Percentiles rank a stretch among this genome's conserved stretches.
Conservation (phyloP, 2,797 vertebrate genomes). For the Cyprinodon diabolis region DNA sequence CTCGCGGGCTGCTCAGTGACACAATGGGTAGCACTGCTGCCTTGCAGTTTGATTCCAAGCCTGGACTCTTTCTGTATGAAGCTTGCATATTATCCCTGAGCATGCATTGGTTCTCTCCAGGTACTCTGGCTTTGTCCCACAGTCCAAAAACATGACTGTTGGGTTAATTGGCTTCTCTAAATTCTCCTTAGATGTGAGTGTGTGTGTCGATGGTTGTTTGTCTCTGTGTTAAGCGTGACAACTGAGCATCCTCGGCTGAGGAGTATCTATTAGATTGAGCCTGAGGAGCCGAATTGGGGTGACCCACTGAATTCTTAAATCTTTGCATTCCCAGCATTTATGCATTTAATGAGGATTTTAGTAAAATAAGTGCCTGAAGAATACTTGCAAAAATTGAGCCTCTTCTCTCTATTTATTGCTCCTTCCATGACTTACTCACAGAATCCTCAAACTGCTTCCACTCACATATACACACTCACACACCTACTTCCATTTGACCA, state of each 20-base stretch:
- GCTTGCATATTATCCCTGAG: no score
- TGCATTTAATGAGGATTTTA: slow-evolving; percentile 44
- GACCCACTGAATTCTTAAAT: background rate
- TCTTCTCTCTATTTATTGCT: slow-evolving; percentile 55
- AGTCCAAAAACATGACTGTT: no score
- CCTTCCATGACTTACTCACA: slow-evolving; percentile 37
- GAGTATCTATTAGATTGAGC: background rate
- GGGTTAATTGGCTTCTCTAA: background rate
- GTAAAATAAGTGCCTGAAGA: slow-evolving; percentile 60
- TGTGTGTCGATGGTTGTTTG: no score
- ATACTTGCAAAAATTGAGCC: slow-evolving; percentile 51
- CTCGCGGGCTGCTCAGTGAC: no score
- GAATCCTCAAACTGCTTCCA: slow-evolving; percentile 19
- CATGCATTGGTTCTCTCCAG: no score
- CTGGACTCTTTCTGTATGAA: no score
- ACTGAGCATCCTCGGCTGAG: background rate
- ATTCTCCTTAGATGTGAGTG: no score
- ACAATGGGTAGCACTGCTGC: no score
- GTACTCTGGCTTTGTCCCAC: no score
- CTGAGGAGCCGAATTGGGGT: background rate
- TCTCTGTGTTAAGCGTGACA: background rate
- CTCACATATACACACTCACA: background rate
- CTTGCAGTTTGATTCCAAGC: no score
- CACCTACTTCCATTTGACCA: slow-evolving; percentile 10
- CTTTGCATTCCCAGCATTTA: slow-evolving; percentile 34